Base-by-base conservation (phyloP, 2,888 invertebrate species). In the Tridacna crocea region DNA sequence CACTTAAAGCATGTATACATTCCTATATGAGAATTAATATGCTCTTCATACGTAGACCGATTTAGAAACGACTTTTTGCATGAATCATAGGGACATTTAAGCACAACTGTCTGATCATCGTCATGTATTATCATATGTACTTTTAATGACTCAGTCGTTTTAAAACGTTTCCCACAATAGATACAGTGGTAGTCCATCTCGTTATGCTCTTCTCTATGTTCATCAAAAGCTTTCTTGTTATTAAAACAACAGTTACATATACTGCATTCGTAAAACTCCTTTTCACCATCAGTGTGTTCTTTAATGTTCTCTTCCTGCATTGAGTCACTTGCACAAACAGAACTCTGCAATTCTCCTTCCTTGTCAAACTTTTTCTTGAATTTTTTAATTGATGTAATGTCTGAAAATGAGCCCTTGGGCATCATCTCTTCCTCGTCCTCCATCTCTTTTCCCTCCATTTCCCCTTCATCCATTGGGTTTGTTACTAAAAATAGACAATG, bases 1-100 rank as follows among this genome's bases (percentile, higher is more conserved):
- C 66, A 66, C 19, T 66, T 66, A 66, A 66, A 66, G 46, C 66
- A 66, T 1, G 46, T 66, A 46, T 36, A 66, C 27, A 66, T 36
- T n/a, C 66, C 66, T 13, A 66, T 27, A 66, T 66, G 66, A 17
- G 27, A 36, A 46, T 66, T 46, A 19, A 66, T 19, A 46, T 66
- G 66, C 46, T 66, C 66, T 2, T 36, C 36, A 46, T 66, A 66
- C 0, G 19, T 6, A 17, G 46, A n/a, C n/a, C n/a, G 19, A 46
- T 46, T 36, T 1, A 8, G n/a, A n/a, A 66, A 66, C 0, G 8
- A 46, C 17, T 66, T 46, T 36, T 46, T 36, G 11, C 66, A 66
- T n/a, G 66, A 66, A 46, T 27, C 15, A 66, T 66, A 46, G 17
- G 66, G 66, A 19, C 66, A 66, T 36, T 66, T 66, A 10, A 66